Evolutionary conservation across 2,888 invertebrate species (phyloP), one percentile per base, ranked within the genome.

Genomic region (Lagria hirta): DNA sequence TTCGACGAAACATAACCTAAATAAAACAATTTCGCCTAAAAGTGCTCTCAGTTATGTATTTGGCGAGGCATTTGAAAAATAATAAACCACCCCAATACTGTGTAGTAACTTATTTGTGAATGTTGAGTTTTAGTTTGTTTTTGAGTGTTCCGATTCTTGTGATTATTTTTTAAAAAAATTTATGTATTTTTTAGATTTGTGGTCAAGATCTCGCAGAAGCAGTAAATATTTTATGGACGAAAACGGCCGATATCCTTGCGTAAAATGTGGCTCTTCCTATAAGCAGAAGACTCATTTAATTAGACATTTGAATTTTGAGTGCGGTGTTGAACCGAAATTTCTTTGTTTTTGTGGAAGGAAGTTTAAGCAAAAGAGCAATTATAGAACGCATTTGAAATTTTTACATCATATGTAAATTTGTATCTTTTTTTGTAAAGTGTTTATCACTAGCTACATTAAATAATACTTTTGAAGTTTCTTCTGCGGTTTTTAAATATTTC

Each of bases 341-440:
- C 79, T 76, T 71, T 88, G 87, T 60, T 77, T 81, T 68, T 87
- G 87, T 73, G 53, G 53, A 10, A 55, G 54, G 13, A 53, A 37
- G 18, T 55, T 55, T 34, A 55, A 55, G 30, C 54, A 60, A 22
- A 57, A 48, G 36, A 57, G 56, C 33, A 59, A 57, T 24, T 59
- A 50, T 20, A 57, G 57, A 17, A 57, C 57, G 4, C 61, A 61
- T 36, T 32, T 55, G 12, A 49, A 28, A 32, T 48, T 43, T 35
- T 30, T 48, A 15, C 48, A 48, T 33, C 48, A 40, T 12, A 32
- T 48, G 33, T 48, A 34, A 22, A 12, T 33, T 41, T 18, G 14
- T 28, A 27, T 23, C 17, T 13, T n/a, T 37, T 37, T 36, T 28
- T 37, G 28, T 32, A 32, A 11, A 7, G 6, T 11, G 6, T 32